Evolutionary conservation across 2,888 invertebrate genomes (phyloP), one percentile per base, ranked within the genome.

Genomic region (Pachycephus smyrnensis): DNA sequence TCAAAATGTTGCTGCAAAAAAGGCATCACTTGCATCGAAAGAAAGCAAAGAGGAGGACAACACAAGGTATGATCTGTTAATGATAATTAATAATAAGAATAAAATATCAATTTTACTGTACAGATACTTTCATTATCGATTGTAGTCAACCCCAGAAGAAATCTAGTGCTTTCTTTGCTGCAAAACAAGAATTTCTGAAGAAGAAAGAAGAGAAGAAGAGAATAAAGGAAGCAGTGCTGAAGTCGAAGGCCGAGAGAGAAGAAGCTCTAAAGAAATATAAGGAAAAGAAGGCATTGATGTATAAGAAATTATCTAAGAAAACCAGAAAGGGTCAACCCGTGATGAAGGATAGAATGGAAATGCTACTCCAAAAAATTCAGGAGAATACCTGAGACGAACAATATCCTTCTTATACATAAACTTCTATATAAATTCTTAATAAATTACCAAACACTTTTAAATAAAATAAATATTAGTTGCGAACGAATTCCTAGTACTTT

Each of bases 281-380:
- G 84, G 93, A 95, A 87, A 95, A 95, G 85, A 96, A 95, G 85
- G 92, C 94, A 74, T 94, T 95, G 75, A 94, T 94, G 79, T 95
- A 93, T 81, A 96, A 95, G 91, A 95, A 94, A 82, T 91, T 97
- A 71, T 95, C 95, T 75, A 95, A 95, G 88, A 96, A 95, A 88
- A 97, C 96, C 0, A 95, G 94, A 85, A 96, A 94, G 86, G 97
- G 97, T 0, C 97, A 98, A 88, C 97, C 97, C 0, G 92, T 97
- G 2, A 97, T 98, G 97, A 96, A 95, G 79, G 95, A 95, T 77
- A 93, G 97, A 84, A 93, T 97, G 88, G 95, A 97, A 91, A 90
- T 96, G 87, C 92, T 98, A 76, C 91, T 97, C 30, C 95, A 96
- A 87, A 95, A 96, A 91, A 96, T 97, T 84, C 94, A 96, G 90